These are phyloP conservation scores for Vombatus ursinus DNA, from an alignment of 2,113 vertebrate species.

Conservation along the genomic window DNA sequence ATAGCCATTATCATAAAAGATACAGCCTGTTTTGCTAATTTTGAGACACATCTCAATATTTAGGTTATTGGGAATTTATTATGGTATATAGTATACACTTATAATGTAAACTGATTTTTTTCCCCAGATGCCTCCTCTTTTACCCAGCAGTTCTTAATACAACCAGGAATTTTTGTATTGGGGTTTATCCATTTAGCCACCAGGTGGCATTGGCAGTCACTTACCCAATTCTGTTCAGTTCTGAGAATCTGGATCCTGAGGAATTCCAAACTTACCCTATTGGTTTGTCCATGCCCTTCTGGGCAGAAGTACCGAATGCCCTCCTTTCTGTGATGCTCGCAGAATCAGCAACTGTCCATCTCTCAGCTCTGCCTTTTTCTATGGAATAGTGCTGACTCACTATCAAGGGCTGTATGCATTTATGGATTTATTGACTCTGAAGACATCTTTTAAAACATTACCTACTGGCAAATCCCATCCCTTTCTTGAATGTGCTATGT, in stretches of 20 bases:
- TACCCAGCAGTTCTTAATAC: not conserved
- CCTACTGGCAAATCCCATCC: not conserved
- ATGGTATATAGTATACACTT: not conserved
- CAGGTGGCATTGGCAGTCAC: not conserved
- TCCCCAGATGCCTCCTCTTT: not conserved
- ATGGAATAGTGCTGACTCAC: not conserved
- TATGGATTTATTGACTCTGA: not conserved
- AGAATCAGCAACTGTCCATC: not conserved
- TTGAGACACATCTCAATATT: not conserved
- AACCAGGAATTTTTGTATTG: not conserved
- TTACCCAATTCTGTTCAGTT: not conserved
- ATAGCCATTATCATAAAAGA: not conserved
- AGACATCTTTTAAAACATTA: not conserved
- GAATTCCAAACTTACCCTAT: not conserved
- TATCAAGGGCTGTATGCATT: not conserved
- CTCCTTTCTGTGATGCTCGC: not conserved
- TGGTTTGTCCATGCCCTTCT: not conserved
- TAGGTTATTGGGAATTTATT: not conserved
- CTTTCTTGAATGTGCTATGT: no score
- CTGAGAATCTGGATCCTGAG: not conserved
- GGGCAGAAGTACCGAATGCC: not conserved
- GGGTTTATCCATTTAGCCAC: not conserved
- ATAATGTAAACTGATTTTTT: not conserved
- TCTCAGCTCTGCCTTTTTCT: not conserved
- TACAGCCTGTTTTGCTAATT: not conserved